These are phyloP conservation scores for Osmerus mordax DNA, from an alignment of 2,113 vertebrate species.

Conservation along the genomic window DNA sequence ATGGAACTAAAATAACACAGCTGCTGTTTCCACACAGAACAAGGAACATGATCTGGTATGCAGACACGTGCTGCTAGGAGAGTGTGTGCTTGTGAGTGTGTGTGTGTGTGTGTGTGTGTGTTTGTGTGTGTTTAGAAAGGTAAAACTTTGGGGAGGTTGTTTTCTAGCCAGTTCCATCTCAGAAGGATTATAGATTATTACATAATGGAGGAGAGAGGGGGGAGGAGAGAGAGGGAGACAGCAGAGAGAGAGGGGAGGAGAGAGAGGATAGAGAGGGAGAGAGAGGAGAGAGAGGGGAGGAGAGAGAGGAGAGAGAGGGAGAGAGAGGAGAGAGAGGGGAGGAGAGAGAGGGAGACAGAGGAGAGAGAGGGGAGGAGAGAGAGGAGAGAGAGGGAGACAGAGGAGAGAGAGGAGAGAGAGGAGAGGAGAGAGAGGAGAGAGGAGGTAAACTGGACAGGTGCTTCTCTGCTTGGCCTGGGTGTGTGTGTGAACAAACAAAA, in stretches of 20 bases:
- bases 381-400: neutral
- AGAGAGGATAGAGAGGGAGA: constrained; percentile 10
- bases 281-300: no score
- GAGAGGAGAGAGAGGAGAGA: neutral
- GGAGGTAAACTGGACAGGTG: neutral
- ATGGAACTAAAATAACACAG: constrained; percentile 2
- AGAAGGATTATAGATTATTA: no score
- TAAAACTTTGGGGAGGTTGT: neutral
- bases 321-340: no score
- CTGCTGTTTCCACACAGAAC: neutral
- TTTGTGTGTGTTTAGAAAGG: neutral
- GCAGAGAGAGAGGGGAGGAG: no score
- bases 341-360: neutral
- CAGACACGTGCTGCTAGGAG: neutral
- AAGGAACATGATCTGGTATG: no score
- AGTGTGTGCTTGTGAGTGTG: neutral
- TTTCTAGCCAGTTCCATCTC: no score
- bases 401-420: neutral
- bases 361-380: no score
- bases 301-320: neutral
- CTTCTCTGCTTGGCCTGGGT: no score
- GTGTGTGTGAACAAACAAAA: no score
- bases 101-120: neutral
- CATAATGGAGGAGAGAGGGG: no score
- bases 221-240: neutral